Conservation (phyloP, 2,888 invertebrate species). For the Coleophora flavipennella region DNA sequence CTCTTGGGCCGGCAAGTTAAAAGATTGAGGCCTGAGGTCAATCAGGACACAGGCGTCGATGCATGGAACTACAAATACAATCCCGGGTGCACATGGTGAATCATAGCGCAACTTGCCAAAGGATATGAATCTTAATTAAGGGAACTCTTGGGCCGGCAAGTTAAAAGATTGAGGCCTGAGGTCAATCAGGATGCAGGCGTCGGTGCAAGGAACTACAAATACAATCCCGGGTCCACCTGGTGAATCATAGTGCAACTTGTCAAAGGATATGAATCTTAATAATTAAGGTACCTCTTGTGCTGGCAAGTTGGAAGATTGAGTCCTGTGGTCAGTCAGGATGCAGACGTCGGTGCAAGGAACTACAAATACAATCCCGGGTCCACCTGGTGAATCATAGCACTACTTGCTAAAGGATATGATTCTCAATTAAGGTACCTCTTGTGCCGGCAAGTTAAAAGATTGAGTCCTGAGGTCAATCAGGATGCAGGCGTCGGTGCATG, state of each 20-base stretch:
- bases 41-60: conserved; percentile 88
- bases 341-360: conserved; percentile 91
- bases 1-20: conserved; percentile 94
- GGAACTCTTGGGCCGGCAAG: conserved; percentile 92
- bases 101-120: conserved; percentile 8
- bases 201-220: conserved; percentile 92
- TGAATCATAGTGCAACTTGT: conserved; percentile 16
- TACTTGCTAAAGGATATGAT: background rate
- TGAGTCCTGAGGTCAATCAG: conserved; percentile 91
- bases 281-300: conserved; percentile 87
- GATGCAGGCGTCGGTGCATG: conserved; percentile 88
- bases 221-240: conserved; percentile 84
- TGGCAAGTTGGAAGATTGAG: conserved; percentile 92
- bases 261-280: too few relatives aligned
- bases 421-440: conserved; percentile 86
- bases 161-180: conserved; percentile 92
- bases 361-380: conserved; percentile 90
- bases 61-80: conserved; percentile 92
- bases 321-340: conserved; percentile 88
- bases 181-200: conserved; percentile 87
- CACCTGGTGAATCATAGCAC: conserved; percentile 40
- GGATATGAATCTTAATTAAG: too few relatives aligned
- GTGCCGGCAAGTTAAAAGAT: conserved; percentile 92
- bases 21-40: conserved; percentile 90
- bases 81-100: conserved; percentile 77